These are phyloP conservation scores for Hydropsyche betteni DNA, from an alignment of 2,888 invertebrate genomes.

Conservation along the genomic window DNA sequence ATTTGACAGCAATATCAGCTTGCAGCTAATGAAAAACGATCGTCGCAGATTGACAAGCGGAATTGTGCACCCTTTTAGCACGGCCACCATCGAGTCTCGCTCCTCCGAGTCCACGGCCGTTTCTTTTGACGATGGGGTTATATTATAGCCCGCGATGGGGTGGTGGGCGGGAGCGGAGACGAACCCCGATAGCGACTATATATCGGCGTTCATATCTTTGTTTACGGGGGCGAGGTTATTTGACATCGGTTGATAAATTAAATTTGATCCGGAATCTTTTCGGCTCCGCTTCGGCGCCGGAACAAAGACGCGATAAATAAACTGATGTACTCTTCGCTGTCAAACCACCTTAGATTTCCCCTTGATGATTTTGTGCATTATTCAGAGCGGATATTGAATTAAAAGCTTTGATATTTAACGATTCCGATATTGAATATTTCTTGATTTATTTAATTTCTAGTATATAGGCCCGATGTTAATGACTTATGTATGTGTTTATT, in stretches of 20 bases:
- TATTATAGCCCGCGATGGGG: not conserved
- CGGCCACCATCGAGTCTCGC: not conserved
- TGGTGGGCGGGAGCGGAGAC: not conserved
- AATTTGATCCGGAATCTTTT: slow-evolving; percentile 49
- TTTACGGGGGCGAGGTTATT: slow-evolving; percentile 47
- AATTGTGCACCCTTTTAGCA: not conserved
- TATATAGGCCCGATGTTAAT: no score
- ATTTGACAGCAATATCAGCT: no score
- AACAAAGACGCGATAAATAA: slow-evolving; percentile 31
- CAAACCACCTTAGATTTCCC: slow-evolving; percentile 27
- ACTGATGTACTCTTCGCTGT: slow-evolving; percentile 20
- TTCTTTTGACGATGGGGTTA: slow-evolving; percentile 31
- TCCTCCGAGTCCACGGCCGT: not conserved
- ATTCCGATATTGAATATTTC: no score
- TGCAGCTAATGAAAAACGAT: slow-evolving; percentile 10
- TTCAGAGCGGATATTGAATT: not conserved
- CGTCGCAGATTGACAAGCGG: slow-evolving; percentile 10
- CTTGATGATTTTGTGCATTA: slow-evolving; percentile 11
- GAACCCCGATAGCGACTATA: slow-evolving; percentile 36
- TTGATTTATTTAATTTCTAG: no score
- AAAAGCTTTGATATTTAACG: slow-evolving; percentile 1
- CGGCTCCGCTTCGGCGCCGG: slow-evolving; percentile 11
- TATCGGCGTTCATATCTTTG: slow-evolving; percentile 53
- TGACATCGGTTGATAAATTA: slow-evolving; percentile 52
- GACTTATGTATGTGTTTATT: no score